Base-by-base conservation (phyloP, 2,888 invertebrate genomes). In the Sphecodes monilicornis region DNA sequence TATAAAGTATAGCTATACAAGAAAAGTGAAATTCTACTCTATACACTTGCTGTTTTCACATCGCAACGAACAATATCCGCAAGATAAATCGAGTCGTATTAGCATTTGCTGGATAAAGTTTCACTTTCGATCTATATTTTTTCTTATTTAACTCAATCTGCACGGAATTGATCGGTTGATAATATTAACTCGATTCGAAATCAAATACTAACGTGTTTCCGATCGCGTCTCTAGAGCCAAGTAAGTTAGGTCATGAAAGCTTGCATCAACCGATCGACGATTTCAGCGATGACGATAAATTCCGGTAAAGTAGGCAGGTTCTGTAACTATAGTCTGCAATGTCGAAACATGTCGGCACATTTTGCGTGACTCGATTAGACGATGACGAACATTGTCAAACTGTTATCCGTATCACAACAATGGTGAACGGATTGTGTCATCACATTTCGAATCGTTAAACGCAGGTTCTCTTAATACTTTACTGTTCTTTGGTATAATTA, bases 311-410 rank as follows among this genome's bases (percentile, higher is more conserved):
- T 89, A 89, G 85, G 71, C 73, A 50, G 73, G 68, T 77, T 76
- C 76, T 71, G 85, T 39, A 87, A 80, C 82, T 50, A 72, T 57
- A 74, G 43, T 29, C 13, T 69, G 74, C 76, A 68, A 76, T 88
- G 90, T 83, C 76, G 89, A 88, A 89, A 90, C 66, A 22, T 13
- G 60, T 43, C 71, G 69, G 57, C 82, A 70, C 60, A 84, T 81
- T 90, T 83, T 90, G 86, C 89, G 89, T 89, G 89, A 89, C 88
- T 89, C 66, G 90, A 70, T 84, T 88, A 78, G 81, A 80, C 73
- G 82, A 89, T 75, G 77, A 85, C 75, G 57, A 76, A 76, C 80
- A 54, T 66, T 41, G 41, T 69, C 16, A 16, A 71, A 39, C 70
- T n/a, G 32, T 75, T 50, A 43, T 50, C 29, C 39, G 26, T 64